Conservation (phyloP, 64 coral and sea anemone species). For the Dendronephthya gigantea region DNA sequence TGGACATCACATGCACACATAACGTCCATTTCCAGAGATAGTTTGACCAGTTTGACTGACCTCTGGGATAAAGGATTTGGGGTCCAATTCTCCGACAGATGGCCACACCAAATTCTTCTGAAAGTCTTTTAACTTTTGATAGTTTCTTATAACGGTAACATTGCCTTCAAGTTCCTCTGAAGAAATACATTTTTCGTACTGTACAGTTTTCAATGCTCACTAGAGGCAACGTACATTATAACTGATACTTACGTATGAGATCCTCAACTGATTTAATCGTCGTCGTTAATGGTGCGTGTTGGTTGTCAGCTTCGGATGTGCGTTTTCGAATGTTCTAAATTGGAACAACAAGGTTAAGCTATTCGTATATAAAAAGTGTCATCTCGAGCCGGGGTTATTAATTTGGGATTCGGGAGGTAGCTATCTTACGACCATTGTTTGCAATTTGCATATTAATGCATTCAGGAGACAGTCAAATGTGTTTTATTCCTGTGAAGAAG, state of each 20-base stretch:
- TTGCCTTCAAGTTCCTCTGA: constrained; percentile 93
- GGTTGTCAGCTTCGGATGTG: constrained; percentile 65
- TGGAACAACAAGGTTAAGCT: neutral
- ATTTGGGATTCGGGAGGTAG: too few relatives aligned
- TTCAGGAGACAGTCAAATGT: too few relatives aligned
- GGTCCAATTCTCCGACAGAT: constrained; percentile 78
- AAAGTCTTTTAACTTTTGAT: constrained; percentile 77
- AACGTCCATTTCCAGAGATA: too few relatives aligned
- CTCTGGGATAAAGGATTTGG: constrained; percentile 88
- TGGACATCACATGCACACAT: too few relatives aligned
- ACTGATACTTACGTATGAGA: constrained; percentile 77
- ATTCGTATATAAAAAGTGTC: neutral
- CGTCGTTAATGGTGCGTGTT: constrained; percentile 69
- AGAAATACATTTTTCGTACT: neutral
- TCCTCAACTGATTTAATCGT: constrained; percentile 91
- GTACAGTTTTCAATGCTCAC: too few relatives aligned
- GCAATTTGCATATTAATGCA: too few relatives aligned
- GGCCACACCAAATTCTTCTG: constrained; percentile 98
- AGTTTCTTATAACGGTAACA: constrained; percentile 78
- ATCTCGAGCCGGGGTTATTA: too few relatives aligned
- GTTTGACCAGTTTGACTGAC: constrained; percentile 16
- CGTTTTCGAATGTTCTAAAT: constrained; percentile 85
- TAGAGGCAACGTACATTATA: neutral
- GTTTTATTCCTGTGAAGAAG: too few relatives aligned
- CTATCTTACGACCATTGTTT: too few relatives aligned